Evolutionary conservation across 2,113 vertebrate species (phyloP).

Genomic region (Brachyistius frenatus): DNA sequence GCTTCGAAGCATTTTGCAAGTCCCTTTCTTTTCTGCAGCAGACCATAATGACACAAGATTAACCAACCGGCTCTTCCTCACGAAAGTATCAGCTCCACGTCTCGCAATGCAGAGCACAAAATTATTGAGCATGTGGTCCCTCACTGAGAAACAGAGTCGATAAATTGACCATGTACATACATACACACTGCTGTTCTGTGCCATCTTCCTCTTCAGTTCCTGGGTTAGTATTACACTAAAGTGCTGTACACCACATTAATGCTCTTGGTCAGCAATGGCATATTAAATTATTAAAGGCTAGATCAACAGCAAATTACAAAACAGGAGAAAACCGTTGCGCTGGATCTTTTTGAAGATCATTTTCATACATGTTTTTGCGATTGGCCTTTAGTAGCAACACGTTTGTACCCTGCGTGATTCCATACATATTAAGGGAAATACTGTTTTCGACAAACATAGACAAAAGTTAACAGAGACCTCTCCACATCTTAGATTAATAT

Average conservation of each 20-base stretch:
- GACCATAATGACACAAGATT: neutral
- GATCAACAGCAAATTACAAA: constrained; percentile 32
- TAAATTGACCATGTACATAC: constrained; percentile 7
- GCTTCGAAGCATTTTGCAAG: no score
- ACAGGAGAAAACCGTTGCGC: neutral
- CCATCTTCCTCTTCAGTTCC: constrained; percentile 7
- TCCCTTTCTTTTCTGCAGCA: no score
- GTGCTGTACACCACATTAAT: constrained; percentile 38
- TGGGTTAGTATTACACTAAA: constrained; percentile 49
- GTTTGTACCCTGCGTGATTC: no score
- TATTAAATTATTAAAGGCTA: constrained; percentile 50
- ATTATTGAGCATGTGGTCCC: constrained; percentile 1
- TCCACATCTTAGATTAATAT: no score
- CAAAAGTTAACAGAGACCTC: no score
- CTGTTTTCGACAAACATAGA: no score
- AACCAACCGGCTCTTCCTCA: constrained; percentile 5
- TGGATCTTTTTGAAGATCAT: neutral
- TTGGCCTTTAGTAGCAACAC: no score
- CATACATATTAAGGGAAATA: no score
- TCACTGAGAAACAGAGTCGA: constrained; percentile 22
- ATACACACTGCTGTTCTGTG: constrained; percentile 20
- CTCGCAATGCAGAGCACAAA: constrained; percentile 2
- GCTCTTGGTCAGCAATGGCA: constrained; percentile 23
- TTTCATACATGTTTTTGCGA: no score
- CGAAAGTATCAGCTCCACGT: neutral